These are phyloP conservation scores for Adela reaumurella DNA, from an alignment of 2,888 invertebrate genomes.

Conservation along the genomic window DNA sequence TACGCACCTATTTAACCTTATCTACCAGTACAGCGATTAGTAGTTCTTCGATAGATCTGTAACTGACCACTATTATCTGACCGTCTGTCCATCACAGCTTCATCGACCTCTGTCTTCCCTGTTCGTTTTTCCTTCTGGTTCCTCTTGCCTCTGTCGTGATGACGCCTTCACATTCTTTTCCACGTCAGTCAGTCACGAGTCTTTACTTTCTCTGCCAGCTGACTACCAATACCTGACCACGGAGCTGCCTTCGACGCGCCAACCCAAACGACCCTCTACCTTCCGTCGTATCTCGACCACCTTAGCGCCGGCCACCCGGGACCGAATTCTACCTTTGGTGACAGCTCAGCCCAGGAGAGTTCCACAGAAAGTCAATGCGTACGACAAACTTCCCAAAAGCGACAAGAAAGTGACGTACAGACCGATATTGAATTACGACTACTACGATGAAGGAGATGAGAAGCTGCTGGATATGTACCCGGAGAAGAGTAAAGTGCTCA, in stretches of 20 bases:
- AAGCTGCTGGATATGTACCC: slow-evolving; percentile 40
- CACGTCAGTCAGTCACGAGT: too few species aligned
- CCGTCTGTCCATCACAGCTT: too few species aligned
- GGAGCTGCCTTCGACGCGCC: slow-evolving; percentile 21
- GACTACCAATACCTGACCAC: slow-evolving; percentile 45
- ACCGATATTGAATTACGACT: slow-evolving; percentile 59
- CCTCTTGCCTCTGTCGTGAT: too few species aligned
- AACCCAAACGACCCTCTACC: slow-evolving; percentile 21
- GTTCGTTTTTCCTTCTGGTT: too few species aligned
- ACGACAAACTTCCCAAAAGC: slow-evolving; percentile 16
- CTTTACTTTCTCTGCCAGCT: slow-evolving; percentile 22
- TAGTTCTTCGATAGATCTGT: too few species aligned
- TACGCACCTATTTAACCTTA: too few species aligned
- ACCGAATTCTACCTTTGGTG: slow-evolving; percentile 10
- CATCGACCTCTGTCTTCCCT: too few species aligned
- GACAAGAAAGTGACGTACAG: slow-evolving; percentile 18
- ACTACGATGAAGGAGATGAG: slow-evolving; percentile 65
- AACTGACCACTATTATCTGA: too few species aligned
- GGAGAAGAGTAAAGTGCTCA: slow-evolving; percentile 55
- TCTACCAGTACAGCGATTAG: too few species aligned
- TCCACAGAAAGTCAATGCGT: background rate
- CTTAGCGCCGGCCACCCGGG: slow-evolving; percentile 20
- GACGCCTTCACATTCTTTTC: too few species aligned
- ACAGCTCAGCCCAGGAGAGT: slow-evolving; percentile 13
- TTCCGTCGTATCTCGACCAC: slow-evolving; percentile 35